These are phyloP conservation scores for Sitodiplosis mosellana DNA, from an alignment of 1,140 invertebrate species.

Conservation along the genomic window DNA sequence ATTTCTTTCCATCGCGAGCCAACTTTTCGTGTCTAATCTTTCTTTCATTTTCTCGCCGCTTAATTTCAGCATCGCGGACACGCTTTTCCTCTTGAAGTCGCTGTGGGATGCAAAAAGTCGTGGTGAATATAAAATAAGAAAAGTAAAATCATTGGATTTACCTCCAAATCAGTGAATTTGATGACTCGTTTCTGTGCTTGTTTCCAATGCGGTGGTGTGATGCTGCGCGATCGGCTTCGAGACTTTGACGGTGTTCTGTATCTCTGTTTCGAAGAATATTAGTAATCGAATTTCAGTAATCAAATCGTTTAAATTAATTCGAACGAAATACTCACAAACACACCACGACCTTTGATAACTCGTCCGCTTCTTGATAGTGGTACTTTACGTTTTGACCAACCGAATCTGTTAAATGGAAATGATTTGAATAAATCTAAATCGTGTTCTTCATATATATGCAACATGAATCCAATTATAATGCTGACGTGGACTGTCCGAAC, in stretches of 20 bases:
- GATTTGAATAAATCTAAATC: too few relatives aligned
- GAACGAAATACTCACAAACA: slow-evolving; percentile 72
- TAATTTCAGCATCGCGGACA: slow-evolving; percentile 38
- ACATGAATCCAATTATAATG: too few relatives aligned
- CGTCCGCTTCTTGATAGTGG: slow-evolving; percentile 54
- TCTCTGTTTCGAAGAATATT: slow-evolving; percentile 31
- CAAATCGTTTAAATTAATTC: too few relatives aligned
- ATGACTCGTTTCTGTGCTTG: slow-evolving; percentile 68
- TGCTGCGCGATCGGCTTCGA: slow-evolving; percentile 57
- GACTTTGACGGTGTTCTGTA: slow-evolving; percentile 70
- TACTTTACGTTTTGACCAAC: slow-evolving; percentile 25
- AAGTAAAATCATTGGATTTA: slow-evolving; percentile 14
- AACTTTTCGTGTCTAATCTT: slow-evolving; percentile 35
- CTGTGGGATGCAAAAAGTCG: slow-evolving; percentile 14
- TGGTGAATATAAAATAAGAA: slow-evolving; percentile 1
- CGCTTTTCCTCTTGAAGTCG: slow-evolving; percentile 42
- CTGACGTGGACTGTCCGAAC: too few relatives aligned
- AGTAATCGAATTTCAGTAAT: too few relatives aligned
- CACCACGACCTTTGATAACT: slow-evolving; percentile 73
- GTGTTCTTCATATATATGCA: too few relatives aligned
- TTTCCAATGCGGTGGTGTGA: slow-evolving; percentile 77
- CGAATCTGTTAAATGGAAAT: slow-evolving; percentile 8
- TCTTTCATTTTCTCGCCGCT: slow-evolving; percentile 35
- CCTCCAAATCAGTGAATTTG: slow-evolving; percentile 62
- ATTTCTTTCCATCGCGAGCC: slow-evolving; percentile 19